Evolutionary conservation across 2,797 vertebrate species (phyloP).

Genomic region (Protosalanx chinensis): DNA sequence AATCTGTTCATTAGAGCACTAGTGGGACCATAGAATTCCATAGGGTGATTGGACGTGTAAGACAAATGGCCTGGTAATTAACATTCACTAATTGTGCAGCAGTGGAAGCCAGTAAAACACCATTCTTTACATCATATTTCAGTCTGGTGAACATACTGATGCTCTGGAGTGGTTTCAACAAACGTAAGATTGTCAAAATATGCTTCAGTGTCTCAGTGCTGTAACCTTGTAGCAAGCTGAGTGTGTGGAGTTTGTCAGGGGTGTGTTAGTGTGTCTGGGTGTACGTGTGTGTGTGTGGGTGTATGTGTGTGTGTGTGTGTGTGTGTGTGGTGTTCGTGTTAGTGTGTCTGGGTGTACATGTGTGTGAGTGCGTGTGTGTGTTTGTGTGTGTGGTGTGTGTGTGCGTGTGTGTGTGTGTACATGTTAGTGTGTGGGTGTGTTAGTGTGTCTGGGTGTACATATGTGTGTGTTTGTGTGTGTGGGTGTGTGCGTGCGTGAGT

Average conservation of each 20-base stretch:
- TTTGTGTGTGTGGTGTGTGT: background rate
- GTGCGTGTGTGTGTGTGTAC: slow-evolving; percentile 1
- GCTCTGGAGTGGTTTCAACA: background rate
- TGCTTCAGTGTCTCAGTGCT: background rate
- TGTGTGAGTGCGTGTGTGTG: background rate
- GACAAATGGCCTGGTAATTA: slow-evolving; percentile 5
- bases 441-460: background rate
- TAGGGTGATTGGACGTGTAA: slow-evolving; percentile 4
- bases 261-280: too few species aligned
- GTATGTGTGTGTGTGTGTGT: too few species aligned
- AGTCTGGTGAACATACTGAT: background rate
- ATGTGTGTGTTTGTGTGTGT: background rate
- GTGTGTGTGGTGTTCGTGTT: too few species aligned
- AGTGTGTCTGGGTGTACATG: too few species aligned
- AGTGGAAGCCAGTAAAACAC: background rate
- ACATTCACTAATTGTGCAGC: background rate
- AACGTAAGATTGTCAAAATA: background rate
- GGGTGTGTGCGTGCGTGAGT: background rate
- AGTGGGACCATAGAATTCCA: slow-evolving; percentile 22
- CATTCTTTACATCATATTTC: background rate
- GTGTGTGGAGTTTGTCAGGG: background rate
- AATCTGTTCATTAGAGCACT: slow-evolving; percentile 2
- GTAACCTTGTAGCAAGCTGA: background rate
- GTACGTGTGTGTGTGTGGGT: too few species aligned
- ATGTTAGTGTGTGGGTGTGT: too few species aligned